Evolutionary conservation across 2,113 vertebrate genomes (phyloP).

Genomic region (Chionodraco myersi): DNA sequence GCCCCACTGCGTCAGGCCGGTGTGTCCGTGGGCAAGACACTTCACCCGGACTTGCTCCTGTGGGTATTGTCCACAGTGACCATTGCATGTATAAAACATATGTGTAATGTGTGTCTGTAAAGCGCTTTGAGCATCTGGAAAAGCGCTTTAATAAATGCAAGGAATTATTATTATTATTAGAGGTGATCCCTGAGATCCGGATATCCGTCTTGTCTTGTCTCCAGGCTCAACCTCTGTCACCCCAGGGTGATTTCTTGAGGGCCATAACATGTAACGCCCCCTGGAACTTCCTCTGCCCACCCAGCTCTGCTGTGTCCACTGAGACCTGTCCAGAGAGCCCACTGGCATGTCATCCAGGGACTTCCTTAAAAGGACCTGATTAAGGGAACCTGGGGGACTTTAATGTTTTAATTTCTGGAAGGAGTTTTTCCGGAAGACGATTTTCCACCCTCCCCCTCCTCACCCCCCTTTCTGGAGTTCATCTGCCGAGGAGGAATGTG

Average conservation of each 20-base stretch:
- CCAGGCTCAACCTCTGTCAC: conserved; percentile 30
- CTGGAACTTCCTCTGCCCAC: conserved; percentile 65
- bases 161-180: too few species aligned
- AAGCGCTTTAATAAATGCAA: too few species aligned
- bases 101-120: too few species aligned
- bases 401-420: conserved; percentile 39
- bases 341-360: conserved; percentile 7
- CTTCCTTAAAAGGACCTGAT: conserved; percentile 59
- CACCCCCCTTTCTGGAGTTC: conserved; percentile 38
- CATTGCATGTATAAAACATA: too few species aligned
- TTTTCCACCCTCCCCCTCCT: conserved; percentile 15
- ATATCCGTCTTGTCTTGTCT: conserved; percentile 39
- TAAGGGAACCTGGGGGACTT: conserved; percentile 4
- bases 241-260: conserved; percentile 40
- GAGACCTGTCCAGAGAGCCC: conserved; percentile 49
- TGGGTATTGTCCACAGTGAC: too few species aligned
- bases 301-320: conserved; percentile 38
- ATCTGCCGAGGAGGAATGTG: conserved; percentile 60
- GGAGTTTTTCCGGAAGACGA: conserved; percentile 36
- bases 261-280: conserved; percentile 66
- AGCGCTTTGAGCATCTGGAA: too few species aligned
- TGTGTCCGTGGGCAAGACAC: too few species aligned
- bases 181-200: conserved; percentile 16
- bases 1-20: too few species aligned
- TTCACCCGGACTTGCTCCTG: too few species aligned